phyloP scores from a whole-genome alignment of 2,888 invertebrate genomes.

The Eurytoma californica region DNA sequence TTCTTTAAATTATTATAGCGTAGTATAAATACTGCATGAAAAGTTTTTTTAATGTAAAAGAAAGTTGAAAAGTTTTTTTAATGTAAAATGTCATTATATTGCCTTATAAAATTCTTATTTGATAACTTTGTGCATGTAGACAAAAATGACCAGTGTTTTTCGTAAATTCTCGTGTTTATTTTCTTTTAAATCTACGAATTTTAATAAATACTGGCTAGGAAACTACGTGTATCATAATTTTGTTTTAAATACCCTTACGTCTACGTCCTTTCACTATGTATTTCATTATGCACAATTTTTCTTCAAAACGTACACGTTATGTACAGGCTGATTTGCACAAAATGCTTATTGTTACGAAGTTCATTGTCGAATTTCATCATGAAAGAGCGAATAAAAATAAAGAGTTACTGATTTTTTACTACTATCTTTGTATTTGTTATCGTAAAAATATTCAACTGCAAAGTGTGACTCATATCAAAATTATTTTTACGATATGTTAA shows the following conservation, averaged over 20 bases:
- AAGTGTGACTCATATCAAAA: conserved; percentile 41
- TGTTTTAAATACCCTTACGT: conserved; percentile 27
- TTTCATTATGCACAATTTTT: conserved; percentile 35
- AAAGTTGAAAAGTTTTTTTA: neutral
- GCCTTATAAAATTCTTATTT: conserved; percentile 23
- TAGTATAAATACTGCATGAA: neutral
- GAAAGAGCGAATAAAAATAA: conserved; percentile 31
- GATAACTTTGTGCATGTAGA: conserved; percentile 45
- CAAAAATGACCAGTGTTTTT: conserved; percentile 19
- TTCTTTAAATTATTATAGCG: neutral
- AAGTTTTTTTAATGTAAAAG: conserved; percentile 1
- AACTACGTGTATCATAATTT: conserved; percentile 32
- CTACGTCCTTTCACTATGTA: conserved; percentile 13
- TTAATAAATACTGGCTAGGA: conserved; percentile 43
- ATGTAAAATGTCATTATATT: conserved; percentile 6
- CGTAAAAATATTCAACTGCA: conserved; percentile 53
- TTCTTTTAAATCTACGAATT: conserved; percentile 16
- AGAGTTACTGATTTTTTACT: conserved; percentile 43
- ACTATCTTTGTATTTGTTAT: conserved; percentile 23
- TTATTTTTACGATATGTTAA: conserved; percentile 55
- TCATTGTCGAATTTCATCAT: conserved; percentile 25
- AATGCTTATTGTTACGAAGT: conserved; percentile 28
- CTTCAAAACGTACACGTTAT: conserved; percentile 27
- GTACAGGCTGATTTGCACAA: conserved; percentile 16
- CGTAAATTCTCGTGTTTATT: neutral